Evolutionary conservation across 2,113 vertebrate species (phyloP), one percentile per base, ranked within the genome.

Genomic region (Trochalopteron elliotii): DNA sequence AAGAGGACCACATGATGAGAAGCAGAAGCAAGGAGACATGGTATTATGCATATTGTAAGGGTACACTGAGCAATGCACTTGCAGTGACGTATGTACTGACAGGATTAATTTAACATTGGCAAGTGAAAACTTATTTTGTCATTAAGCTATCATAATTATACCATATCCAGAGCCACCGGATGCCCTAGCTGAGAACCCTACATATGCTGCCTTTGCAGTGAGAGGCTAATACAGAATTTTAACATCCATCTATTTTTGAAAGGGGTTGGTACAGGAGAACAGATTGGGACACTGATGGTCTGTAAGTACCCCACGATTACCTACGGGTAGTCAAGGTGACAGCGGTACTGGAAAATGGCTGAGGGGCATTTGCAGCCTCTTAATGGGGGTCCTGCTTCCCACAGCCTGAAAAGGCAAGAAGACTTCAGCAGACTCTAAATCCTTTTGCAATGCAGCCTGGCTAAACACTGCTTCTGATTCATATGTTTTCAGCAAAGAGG

Each of bases 111-210:
- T 93, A 78, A 94, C 94, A 95, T 0, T 50, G 71, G 93, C 93
- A 82, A 95, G 89, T 64, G 82, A 96, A 96, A 97, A 96, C 82
- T 53, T 96, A 94, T 76, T 97, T 96, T 84, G 94, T 76, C 93
- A 81, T 95, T 96, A 95, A 97, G 83, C 75, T 87, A 87, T 90
- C 91, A 76, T 81, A 90, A 93, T 93, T 92, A 92, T 25, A 94
- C 69, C 89, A 52, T 87, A 72, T 57, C 74, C 72, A 65, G 94
- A 96, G 96, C 93, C 94, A 96, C 85, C 33, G 22, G 74, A 60
- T 89, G 89, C 94, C 94, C 75, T 72, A 81, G 57, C 72, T n/a
- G 77, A 83, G 75, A 92, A 49, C 72, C 45, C 79, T 45, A 45
- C 69, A 60, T 57, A 75, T 56, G 72, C 64, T 57, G 49, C 7